phyloP scores from a whole-genome alignment of 1,140 invertebrate species.

The Heliconius hewitsoni region DNA sequence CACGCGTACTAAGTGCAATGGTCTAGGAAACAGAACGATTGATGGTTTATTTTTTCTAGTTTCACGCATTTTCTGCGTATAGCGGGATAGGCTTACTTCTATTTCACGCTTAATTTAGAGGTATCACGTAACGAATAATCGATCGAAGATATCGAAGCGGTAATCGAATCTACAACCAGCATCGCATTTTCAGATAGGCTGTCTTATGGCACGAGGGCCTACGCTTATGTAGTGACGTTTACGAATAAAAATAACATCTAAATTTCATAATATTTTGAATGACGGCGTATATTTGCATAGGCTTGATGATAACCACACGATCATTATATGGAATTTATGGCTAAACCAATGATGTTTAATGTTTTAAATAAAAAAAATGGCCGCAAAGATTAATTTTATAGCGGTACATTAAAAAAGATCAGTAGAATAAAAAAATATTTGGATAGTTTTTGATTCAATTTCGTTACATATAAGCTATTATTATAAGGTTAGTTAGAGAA shows the following conservation, averaged over 20 bases:
- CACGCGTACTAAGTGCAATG: slow-evolving; percentile 31
- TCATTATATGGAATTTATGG: slow-evolving; percentile 28
- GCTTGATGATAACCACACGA: slow-evolving; percentile 26
- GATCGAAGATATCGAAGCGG: too few relatives aligned
- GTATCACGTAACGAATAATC: too few relatives aligned
- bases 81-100: too few relatives aligned
- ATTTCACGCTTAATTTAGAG: too few relatives aligned
- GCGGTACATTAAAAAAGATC: not conserved
- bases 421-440: not conserved
- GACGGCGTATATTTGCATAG: not conserved
- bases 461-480: not conserved
- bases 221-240: too few relatives aligned
- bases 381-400: not conserved
- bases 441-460: not conserved
- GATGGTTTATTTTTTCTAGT: not conserved
- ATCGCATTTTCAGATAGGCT: too few relatives aligned
- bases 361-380: not conserved
- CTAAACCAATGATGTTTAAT: slow-evolving; percentile 8
- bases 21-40: slow-evolving; percentile 27
- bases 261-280: slow-evolving; percentile 35
- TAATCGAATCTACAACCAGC: too few relatives aligned
- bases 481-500: not conserved
- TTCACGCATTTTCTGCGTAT: not conserved
- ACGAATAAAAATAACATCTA: too few relatives aligned
- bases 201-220: too few relatives aligned